These are phyloP conservation scores for Piscicola geometra DNA, from an alignment of 2,888 invertebrate species.

Conservation along the genomic window DNA sequence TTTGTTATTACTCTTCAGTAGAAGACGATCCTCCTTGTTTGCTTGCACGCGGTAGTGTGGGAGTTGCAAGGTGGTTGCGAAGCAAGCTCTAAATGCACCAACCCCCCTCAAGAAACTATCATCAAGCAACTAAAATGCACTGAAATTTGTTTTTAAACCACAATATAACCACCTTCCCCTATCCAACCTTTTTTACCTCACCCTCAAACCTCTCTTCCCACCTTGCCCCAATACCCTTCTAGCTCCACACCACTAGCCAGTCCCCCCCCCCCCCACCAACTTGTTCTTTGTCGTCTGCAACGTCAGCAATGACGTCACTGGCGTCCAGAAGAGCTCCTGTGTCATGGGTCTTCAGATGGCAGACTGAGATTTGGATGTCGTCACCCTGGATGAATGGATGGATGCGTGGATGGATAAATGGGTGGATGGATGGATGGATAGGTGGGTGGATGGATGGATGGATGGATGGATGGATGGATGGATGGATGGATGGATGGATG, in stretches of 20 bases:
- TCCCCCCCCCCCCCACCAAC: too few species aligned
- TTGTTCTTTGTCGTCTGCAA: constrained; percentile 6
- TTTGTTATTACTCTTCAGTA: too few species aligned
- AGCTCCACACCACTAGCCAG: background rate
- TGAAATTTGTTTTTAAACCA: background rate
- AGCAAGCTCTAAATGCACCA: too few species aligned
- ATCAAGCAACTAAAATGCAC: too few species aligned
- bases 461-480: background rate
- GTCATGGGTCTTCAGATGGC: background rate
- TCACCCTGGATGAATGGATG: background rate
- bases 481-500: background rate
- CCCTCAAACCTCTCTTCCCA: background rate
- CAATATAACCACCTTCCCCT: background rate
- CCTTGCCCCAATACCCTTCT: background rate
- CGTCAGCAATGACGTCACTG: background rate
- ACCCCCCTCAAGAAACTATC: too few species aligned
- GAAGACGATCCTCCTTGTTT: too few species aligned
- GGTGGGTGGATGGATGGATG: background rate
- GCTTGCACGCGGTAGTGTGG: too few species aligned
- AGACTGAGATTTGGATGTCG: background rate
- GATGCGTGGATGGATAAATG: background rate
- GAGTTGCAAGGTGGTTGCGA: too few species aligned
- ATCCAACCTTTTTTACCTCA: background rate
- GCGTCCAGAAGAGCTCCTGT: background rate
- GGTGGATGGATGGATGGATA: background rate